Percentiles rank a stretch among this genome's conserved stretches.
Evolutionary conservation across 2,797 vertebrate species (phyloP).

Genomic region (Tinamus major): DNA sequence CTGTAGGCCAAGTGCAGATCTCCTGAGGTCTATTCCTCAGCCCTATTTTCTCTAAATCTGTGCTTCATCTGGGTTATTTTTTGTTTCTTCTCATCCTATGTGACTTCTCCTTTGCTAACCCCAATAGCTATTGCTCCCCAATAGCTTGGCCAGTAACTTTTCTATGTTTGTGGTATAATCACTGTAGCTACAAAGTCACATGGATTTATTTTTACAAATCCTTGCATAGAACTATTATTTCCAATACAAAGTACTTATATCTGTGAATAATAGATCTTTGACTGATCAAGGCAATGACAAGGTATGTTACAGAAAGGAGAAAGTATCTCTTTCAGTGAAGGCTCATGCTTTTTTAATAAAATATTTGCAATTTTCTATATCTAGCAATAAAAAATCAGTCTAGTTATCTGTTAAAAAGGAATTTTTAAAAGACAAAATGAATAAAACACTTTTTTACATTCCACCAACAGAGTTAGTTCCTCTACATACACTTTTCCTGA

Average conservation of each 20-base stretch:
- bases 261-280: not conserved
- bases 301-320: not conserved
- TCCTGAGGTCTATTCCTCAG: not conserved
- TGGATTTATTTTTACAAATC: not conserved
- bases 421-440: conserved; percentile 16
- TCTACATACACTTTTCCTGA: conserved; percentile 6
- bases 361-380: conserved; percentile 18
- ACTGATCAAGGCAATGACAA: not conserved
- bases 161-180: not conserved
- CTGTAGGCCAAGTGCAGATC: not conserved
- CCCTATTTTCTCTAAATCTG: not conserved
- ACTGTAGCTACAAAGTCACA: not conserved
- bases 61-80: not conserved
- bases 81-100: not conserved
- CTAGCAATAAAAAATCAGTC: conserved; percentile 23
- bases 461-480: not conserved
- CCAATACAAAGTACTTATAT: not conserved
- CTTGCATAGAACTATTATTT: not conserved
- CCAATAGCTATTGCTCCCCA: not conserved
- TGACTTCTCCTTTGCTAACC: not conserved
- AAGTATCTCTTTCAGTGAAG: not conserved
- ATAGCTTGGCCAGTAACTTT: not conserved
- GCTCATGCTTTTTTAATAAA: not conserved
- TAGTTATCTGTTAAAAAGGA: conserved; percentile 3
- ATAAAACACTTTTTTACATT: conserved; percentile 13